A percentile compares a stretch with the other conserved stretches of the same genome.
phyloP scores from a whole-genome alignment of 2,888 invertebrate species.

The Oxycera nigricornis region DNA sequence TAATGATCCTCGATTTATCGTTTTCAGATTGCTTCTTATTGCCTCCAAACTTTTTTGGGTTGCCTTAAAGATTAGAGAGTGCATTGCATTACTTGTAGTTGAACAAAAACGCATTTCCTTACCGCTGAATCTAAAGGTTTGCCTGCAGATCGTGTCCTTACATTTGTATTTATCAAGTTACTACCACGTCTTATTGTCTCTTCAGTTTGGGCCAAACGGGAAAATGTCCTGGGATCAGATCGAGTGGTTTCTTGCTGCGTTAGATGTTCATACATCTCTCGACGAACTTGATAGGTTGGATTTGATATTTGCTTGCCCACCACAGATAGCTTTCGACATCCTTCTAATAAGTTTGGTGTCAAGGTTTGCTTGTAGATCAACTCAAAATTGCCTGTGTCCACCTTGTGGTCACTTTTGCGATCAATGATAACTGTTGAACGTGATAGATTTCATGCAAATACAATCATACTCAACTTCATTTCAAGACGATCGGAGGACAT shows the following conservation, averaged over 20 bases:
- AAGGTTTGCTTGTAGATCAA: slow-evolving; percentile 58
- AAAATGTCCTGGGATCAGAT: not conserved
- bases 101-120: not conserved
- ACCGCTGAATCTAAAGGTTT: not conserved
- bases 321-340: not conserved
- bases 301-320: not conserved
- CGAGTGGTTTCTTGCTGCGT: not conserved
- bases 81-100: not conserved
- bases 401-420: slow-evolving; percentile 55
- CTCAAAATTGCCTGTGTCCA: slow-evolving; percentile 69
- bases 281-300: not conserved
- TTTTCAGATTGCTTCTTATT: not conserved
- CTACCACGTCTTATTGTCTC: not conserved
- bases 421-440: slow-evolving; percentile 65
- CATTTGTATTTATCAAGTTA: not conserved
- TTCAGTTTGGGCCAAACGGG: too few relatives aligned
- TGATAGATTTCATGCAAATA: not conserved
- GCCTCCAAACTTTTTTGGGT: not conserved
- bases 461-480: too few relatives aligned
- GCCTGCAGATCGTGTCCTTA: not conserved
- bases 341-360: not conserved
- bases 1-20: not conserved
- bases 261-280: not conserved
- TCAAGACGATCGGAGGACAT: too few relatives aligned
- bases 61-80: not conserved